Evolutionary conservation across 1,140 invertebrate species (phyloP), one percentile per base, ranked within the genome.

Genomic region (Ganaspis sp.): DNA sequence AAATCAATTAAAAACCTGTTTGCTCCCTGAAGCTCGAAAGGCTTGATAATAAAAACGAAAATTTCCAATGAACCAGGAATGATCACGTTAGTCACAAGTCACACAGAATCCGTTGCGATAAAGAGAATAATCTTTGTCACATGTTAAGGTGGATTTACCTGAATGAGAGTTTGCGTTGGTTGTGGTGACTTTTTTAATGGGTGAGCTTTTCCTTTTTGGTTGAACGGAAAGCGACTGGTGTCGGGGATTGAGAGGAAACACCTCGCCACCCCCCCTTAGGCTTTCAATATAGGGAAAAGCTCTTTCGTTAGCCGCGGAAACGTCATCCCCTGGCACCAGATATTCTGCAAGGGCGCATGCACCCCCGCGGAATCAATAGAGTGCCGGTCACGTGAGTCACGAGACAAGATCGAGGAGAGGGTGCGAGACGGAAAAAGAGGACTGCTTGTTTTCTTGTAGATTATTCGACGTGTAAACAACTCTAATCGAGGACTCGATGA

Each of bases 291-390:
- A 74, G 77, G 79, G 76, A 75, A 75, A 81, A 75, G 70, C 70
- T 76, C 77, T 78, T 29, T 73, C 76, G 45, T 77, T 37, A 54
- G 64, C 53, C 38, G 69, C 72, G 70, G 71, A 75, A 45, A 54
- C 70, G 40, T 69, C 75, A 80, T 79, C 70, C 74, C 26, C 17
- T 85, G 75, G 78, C 73, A 84, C 79, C 78, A 85, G 81, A 87
- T 82, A 84, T 86, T 82, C 79, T 82, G 79, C 86, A 80, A 88
- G 86, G 84, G 88, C 88, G 87, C 88, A 88, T 89, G 87, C 85
- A 87, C 86, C 83, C 79, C 81, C 76, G 82, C 83, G 83, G 79
- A 86, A 89, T 89, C 88, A 88, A 89, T 89, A 88, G 84, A 79
- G 80, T 81, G 79, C 82, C 77, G 84, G 86, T 89, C 87, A 89